Conservation (phyloP, 92 coral and sea anemone genomes). For the Hydrozoanthus gracilis region DNA sequence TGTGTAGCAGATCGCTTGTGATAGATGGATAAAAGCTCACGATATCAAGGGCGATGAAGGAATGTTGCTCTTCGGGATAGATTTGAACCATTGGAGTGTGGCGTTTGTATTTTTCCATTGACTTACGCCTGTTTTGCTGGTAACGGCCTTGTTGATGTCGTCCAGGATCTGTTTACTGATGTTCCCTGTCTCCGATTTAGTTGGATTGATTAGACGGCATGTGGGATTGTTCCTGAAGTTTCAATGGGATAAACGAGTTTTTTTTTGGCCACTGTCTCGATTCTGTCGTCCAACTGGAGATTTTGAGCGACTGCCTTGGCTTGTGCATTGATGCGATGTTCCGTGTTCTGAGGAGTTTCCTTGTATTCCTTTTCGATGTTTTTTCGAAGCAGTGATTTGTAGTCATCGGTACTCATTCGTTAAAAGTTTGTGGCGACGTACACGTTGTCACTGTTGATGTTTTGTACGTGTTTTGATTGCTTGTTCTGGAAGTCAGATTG, state of each 20-base stretch:
- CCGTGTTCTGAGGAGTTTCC: background rate
- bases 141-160: background rate
- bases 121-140: no score
- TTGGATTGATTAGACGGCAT: background rate
- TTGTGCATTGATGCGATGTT: background rate
- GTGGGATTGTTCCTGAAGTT: background rate
- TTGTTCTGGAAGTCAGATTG: background rate
- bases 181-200: background rate
- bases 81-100: constrained; percentile 26
- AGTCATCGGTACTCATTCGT: background rate
- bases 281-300: background rate
- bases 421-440: background rate
- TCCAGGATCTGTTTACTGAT: background rate
- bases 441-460: background rate
- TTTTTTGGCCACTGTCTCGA: background rate
- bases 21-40: constrained; percentile 10
- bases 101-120: constrained; percentile 31
- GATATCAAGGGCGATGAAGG: constrained; percentile 27
- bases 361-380: background rate
- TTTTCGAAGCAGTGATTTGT: background rate
- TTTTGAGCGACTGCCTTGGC: background rate
- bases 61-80: background rate
- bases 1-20: background rate
- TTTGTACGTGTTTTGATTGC: background rate
- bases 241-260: background rate